A percentile compares a stretch with the other conserved stretches of the same genome.
Evolutionary conservation across 1,140 invertebrate species (phyloP).

Genomic region (Eciton burchellii): DNA sequence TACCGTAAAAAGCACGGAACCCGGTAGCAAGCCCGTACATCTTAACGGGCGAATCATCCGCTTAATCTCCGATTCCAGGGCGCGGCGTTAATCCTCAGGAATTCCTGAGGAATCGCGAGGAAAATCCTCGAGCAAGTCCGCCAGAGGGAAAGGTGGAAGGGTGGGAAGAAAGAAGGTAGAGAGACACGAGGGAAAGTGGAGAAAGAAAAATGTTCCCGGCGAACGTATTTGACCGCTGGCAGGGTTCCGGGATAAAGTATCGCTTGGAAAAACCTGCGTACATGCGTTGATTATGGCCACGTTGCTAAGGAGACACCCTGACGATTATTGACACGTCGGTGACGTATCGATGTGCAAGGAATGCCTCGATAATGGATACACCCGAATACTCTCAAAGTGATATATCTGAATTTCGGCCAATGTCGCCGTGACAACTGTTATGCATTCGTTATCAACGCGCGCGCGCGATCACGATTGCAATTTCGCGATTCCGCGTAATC

Average conservation of each 20-base stretch:
- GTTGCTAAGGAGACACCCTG: background rate
- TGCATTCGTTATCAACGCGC: too few species aligned
- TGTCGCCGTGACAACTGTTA: too few species aligned
- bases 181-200: too few species aligned
- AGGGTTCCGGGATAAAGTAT: background rate
- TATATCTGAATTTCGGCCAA: background rate
- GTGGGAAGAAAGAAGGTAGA: background rate
- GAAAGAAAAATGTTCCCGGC: background rate
- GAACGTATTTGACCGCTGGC: background rate
- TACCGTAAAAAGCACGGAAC: slow-evolving; percentile 12
- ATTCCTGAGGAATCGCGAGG: background rate
- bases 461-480: too few species aligned
- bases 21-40: background rate
- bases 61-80: slow-evolving; percentile 7
- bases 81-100: slow-evolving; percentile 34
- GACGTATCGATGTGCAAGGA: background rate
- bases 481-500: too few species aligned
- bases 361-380: background rate
- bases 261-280: background rate
- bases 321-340: background rate
- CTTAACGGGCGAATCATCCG: slow-evolving; percentile 13
- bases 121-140: slow-evolving; percentile 21
- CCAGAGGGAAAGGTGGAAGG: background rate
- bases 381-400: background rate
- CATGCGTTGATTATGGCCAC: background rate